These are phyloP conservation scores for Schizotus pectinicornis DNA, from an alignment of 2,888 invertebrate species.

Conservation along the genomic window DNA sequence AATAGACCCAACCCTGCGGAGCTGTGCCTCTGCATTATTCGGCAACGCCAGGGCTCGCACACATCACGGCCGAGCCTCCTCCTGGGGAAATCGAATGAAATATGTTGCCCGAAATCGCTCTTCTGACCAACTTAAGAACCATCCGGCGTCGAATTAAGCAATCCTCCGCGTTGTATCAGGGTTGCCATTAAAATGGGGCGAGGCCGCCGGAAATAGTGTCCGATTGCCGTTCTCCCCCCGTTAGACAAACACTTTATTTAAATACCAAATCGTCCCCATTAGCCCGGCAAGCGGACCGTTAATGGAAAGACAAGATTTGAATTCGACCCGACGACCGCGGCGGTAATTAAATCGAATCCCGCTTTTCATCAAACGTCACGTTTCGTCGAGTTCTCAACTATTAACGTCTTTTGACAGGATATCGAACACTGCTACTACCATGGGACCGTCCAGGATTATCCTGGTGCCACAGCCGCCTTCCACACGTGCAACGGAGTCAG, in stretches of 20 bases:
- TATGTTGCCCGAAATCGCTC: too few relatives aligned
- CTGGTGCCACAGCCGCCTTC: slow-evolving; percentile 94
- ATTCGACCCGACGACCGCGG: slow-evolving; percentile 20
- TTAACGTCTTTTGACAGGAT: slow-evolving; percentile 66
- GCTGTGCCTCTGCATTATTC: too few relatives aligned
- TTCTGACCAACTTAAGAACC: too few relatives aligned
- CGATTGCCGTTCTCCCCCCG: slow-evolving; percentile 3
- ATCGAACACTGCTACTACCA: slow-evolving; percentile 99
- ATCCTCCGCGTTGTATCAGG: too few relatives aligned
- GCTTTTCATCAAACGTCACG: slow-evolving; percentile 20
- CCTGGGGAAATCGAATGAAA: too few relatives aligned
- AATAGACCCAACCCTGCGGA: too few relatives aligned
- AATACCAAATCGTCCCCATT: slow-evolving; percentile 24
- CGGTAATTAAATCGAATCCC: slow-evolving; percentile 24
- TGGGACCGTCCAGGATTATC: slow-evolving; percentile 95
- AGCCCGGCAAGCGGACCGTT: slow-evolving; percentile 19
- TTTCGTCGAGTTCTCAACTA: slow-evolving; percentile 21
- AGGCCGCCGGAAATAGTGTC: slow-evolving; percentile 13
- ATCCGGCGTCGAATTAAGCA: too few relatives aligned
- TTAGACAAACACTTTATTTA: slow-evolving; percentile 27
- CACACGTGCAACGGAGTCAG: slow-evolving; percentile 98
- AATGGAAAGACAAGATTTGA: slow-evolving; percentile 26
- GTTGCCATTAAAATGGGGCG: too few relatives aligned
- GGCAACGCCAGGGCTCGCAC: too few relatives aligned
- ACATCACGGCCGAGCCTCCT: too few relatives aligned